These are phyloP conservation scores for Ligdia adustata DNA, from an alignment of 2,888 invertebrate genomes.

Conservation along the genomic window DNA sequence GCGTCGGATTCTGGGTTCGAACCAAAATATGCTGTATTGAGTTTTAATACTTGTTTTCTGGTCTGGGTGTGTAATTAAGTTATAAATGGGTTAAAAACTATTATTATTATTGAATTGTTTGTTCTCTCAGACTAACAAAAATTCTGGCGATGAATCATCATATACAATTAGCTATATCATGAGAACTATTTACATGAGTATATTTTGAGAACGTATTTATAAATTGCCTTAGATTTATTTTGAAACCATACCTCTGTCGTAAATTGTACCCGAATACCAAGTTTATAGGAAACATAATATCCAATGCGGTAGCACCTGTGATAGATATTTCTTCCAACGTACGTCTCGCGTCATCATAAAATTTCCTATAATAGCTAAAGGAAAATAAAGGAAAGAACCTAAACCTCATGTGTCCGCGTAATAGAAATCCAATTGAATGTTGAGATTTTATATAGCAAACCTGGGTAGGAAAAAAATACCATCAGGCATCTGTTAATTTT, in stretches of 20 bases:
- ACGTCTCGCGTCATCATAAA: conserved; percentile 32
- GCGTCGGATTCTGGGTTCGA: no score
- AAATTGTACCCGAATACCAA: conserved; percentile 4
- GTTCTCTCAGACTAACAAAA: no score
- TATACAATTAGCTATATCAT: no score
- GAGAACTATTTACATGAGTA: background rate
- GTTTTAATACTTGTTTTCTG: no score
- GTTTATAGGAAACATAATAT: conserved; percentile 30
- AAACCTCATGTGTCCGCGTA: conserved; percentile 18
- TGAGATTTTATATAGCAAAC: background rate
- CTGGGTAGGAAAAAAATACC: no score
- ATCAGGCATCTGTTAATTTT: no score
- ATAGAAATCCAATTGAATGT: conserved; percentile 18
- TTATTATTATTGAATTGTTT: no score
- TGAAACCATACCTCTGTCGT: background rate
- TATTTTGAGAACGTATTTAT: background rate
- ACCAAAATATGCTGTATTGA: no score
- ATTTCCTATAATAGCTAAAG: conserved; percentile 19
- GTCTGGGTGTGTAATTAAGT: no score
- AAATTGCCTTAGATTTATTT: background rate
- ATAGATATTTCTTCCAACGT: conserved; percentile 30
- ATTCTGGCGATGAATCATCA: no score
- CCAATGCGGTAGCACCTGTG: conserved; percentile 32
- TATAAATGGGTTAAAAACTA: no score
- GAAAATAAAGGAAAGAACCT: conserved; percentile 25